These are phyloP conservation scores for Chitala chitala DNA, from an alignment of 2,113 vertebrate species.

Conservation along the genomic window DNA sequence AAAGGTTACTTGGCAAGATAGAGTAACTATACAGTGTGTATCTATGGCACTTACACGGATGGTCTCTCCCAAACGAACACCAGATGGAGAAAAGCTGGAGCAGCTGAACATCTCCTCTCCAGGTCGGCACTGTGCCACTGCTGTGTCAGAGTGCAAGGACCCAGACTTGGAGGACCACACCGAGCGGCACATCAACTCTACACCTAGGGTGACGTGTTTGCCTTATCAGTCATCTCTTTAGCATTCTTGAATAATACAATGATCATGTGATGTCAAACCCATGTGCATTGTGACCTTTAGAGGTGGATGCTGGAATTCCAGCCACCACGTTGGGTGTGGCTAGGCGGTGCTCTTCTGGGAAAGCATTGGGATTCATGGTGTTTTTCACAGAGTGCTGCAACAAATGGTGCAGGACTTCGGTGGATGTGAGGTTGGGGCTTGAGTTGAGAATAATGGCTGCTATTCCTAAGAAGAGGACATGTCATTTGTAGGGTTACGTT, in stretches of 20 bases:
- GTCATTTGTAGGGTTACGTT: too few relatives aligned
- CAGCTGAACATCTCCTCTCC: constrained; percentile 74
- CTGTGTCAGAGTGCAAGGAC: constrained; percentile 27
- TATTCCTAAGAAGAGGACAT: constrained; percentile 58
- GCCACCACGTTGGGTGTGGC: constrained; percentile 71
- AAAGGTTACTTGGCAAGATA: too few relatives aligned
- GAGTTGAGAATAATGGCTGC: constrained; percentile 68
- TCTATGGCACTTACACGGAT: constrained; percentile 63
- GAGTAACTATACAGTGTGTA: too few relatives aligned
- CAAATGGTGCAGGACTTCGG: constrained; percentile 70
- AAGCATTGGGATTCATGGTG: constrained; percentile 53
- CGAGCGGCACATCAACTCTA: constrained; percentile 70
- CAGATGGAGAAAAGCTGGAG: constrained; percentile 58
- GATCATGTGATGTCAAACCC: constrained; percentile 23
- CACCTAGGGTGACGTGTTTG: constrained; percentile 39
- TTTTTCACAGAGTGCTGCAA: constrained; percentile 63
- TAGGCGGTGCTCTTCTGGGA: constrained; percentile 63
- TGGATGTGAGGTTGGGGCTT: constrained; percentile 47
- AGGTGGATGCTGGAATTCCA: constrained; percentile 46
- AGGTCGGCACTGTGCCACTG: constrained; percentile 49
- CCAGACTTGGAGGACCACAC: constrained; percentile 76
- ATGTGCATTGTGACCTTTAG: constrained; percentile 36
- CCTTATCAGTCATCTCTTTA: not conserved
- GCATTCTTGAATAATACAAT: not conserved
- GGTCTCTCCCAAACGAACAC: constrained; percentile 59